phyloP scores from a whole-genome alignment of 1,140 invertebrate species.

The Hylaeus volcanicus region DNA sequence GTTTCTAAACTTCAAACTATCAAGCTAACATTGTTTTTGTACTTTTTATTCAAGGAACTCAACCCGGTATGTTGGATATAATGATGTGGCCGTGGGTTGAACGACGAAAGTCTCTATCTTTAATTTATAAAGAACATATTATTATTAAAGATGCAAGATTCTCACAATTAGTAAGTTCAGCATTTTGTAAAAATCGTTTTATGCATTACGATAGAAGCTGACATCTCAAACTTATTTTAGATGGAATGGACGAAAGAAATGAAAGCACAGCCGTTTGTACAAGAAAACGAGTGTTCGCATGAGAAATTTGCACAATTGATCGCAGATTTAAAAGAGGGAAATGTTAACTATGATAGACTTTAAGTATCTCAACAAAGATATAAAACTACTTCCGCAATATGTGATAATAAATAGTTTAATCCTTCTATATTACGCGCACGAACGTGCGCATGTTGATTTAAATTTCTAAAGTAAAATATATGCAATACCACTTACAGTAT shows the following conservation, averaged over 20 bases:
- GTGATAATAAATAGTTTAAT: slow-evolving; percentile 26
- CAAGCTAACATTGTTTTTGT: background rate
- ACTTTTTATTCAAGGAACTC: slow-evolving; percentile 54
- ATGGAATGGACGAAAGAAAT: slow-evolving; percentile 54
- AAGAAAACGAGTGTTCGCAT: slow-evolving; percentile 33
- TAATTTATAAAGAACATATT: slow-evolving; percentile 55
- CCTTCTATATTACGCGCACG: slow-evolving; percentile 10
- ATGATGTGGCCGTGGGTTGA: slow-evolving; percentile 76
- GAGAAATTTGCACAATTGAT: slow-evolving; percentile 53
- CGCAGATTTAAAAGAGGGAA: slow-evolving; percentile 23
- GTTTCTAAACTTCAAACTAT: background rate
- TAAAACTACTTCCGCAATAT: slow-evolving; percentile 14
- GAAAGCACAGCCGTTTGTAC: slow-evolving; percentile 45
- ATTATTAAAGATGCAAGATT: slow-evolving; percentile 52
- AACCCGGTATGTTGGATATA: slow-evolving; percentile 68
- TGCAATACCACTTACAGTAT: background rate
- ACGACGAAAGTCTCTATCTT: slow-evolving; percentile 67
- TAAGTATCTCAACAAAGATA: background rate
- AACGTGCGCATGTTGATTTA: slow-evolving; percentile 1
- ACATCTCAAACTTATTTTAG: slow-evolving; percentile 36
- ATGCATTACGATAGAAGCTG: slow-evolving; percentile 4
- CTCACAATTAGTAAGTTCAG: slow-evolving; percentile 44
- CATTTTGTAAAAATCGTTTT: slow-evolving; percentile 2
- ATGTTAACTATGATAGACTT: slow-evolving; percentile 51
- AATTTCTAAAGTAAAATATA: slow-evolving; percentile 10